Conservation (phyloP, 2,797 vertebrate genomes). For the Crocidura indochinensis region DNA sequence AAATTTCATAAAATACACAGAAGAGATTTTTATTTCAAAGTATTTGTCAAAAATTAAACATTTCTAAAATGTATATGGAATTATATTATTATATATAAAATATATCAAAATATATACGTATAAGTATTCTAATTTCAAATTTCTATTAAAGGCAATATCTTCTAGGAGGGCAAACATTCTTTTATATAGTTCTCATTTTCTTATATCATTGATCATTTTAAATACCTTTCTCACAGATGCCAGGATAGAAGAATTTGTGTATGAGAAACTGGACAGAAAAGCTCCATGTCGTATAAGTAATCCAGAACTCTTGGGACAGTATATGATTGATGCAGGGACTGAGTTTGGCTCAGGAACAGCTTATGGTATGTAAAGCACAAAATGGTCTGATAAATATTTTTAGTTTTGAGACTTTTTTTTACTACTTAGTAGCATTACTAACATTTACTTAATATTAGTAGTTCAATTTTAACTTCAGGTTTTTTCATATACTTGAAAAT, state of each 20-base stretch:
- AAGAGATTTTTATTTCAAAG: constrained; percentile 62
- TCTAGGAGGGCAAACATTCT: neutral
- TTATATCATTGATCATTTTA: constrained; percentile 75
- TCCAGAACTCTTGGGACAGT: constrained; percentile 96
- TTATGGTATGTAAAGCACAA: constrained; percentile 93
- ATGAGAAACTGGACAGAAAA: constrained; percentile 99
- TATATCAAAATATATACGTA: neutral
- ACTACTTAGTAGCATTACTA: constrained; percentile 41
- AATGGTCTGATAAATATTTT: neutral
- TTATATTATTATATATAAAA: neutral
- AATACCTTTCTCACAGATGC: constrained; percentile 94
- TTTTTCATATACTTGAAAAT: constrained; percentile 60
- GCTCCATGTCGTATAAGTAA: constrained; percentile 97
- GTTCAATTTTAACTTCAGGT: constrained; percentile 61
- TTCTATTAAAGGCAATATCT: constrained; percentile 60
- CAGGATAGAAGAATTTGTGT: constrained; percentile 98
- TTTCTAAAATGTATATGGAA: constrained; percentile 52
- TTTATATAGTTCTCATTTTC: constrained; percentile 59
- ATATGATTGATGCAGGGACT: constrained; percentile 97
- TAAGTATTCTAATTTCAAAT: constrained; percentile 62
- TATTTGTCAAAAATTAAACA: constrained; percentile 54
- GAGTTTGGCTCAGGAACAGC: constrained; percentile 98
- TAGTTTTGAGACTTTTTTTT: constrained; percentile 35
- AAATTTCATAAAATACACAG: constrained; percentile 40
- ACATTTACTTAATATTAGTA: constrained; percentile 14